Evolutionary conservation across 2,888 invertebrate species (phyloP).

Genomic region (Plutella xylostella): DNA sequence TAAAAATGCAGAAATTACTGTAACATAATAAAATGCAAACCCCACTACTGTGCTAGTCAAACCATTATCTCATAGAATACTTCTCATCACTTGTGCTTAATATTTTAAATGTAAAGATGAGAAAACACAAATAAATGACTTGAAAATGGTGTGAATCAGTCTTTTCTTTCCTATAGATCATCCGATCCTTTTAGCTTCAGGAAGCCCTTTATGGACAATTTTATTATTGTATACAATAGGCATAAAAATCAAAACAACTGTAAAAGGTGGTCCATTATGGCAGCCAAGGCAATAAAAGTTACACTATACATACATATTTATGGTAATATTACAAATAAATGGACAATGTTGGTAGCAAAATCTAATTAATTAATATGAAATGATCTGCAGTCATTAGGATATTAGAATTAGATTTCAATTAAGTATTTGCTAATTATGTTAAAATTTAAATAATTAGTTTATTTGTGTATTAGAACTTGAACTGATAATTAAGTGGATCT

Average conservation of each 20-base stretch:
- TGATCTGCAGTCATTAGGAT: too few relatives aligned
- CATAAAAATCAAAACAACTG: neutral
- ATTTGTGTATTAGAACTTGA: too few relatives aligned
- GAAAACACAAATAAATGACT: slow-evolving; percentile 46
- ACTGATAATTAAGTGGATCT: too few relatives aligned
- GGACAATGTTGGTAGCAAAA: too few relatives aligned
- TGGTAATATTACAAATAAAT: too few relatives aligned
- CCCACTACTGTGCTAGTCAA: slow-evolving; percentile 59
- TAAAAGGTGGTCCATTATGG: neutral
- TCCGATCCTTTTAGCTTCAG: neutral
- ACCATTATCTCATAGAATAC: slow-evolving; percentile 32
- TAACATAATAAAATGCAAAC: too few relatives aligned
- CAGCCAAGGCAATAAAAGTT: too few relatives aligned
- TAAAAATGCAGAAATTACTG: slow-evolving; percentile 29
- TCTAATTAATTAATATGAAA: too few relatives aligned
- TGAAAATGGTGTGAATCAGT: slow-evolving; percentile 59
- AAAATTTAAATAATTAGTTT: too few relatives aligned
- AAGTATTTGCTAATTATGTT: too few relatives aligned
- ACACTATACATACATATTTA: too few relatives aligned
- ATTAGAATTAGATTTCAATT: too few relatives aligned
- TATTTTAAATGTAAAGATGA: slow-evolving; percentile 26
- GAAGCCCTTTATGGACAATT: slow-evolving; percentile 5
- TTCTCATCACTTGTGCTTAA: slow-evolving; percentile 41
- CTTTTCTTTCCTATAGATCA: slow-evolving; percentile 40
- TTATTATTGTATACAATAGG: neutral